These are phyloP conservation scores for Rafetus swinhoei DNA, from an alignment of 2,113 vertebrate genomes.

Conservation along the genomic window DNA sequence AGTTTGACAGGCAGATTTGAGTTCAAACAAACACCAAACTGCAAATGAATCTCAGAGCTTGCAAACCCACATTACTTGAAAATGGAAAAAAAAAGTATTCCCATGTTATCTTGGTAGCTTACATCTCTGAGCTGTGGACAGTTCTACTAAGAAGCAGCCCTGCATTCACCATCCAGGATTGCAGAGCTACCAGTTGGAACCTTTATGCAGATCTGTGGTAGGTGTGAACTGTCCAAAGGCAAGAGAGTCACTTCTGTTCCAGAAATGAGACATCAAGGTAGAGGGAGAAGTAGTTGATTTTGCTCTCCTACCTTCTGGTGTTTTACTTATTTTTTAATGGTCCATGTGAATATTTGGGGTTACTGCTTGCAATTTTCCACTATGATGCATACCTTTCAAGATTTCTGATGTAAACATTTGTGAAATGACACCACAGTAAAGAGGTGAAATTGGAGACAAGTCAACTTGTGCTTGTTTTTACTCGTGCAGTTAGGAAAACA, in stretches of 20 bases:
- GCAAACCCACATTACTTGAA: neutral
- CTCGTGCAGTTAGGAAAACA: slow-evolving; percentile 44
- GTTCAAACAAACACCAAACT: neutral
- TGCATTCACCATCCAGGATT: neutral
- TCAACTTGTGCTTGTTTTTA: slow-evolving; percentile 50
- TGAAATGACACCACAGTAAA: neutral
- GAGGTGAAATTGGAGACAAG: slow-evolving; percentile 43
- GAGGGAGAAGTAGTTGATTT: neutral
- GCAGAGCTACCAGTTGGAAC: neutral
- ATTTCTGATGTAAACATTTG: neutral
- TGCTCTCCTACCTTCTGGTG: neutral
- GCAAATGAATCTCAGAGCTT: neutral
- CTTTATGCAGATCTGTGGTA: neutral
- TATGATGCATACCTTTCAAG: accelerated
- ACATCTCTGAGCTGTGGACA: neutral
- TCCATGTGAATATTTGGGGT: no score
- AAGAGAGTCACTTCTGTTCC: accelerated
- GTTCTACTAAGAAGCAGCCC: neutral
- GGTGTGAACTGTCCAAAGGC: neutral
- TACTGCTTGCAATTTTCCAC: slow-evolving; percentile 10
- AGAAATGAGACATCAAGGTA: neutral
- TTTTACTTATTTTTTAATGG: neutral
- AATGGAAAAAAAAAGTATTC: neutral
- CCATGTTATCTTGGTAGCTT: neutral
- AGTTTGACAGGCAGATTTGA: neutral